Percentiles rank a stretch among this genome's conserved stretches.
phyloP scores from a whole-genome alignment of 1,140 invertebrate species.

The Helicoverpa zea region DNA sequence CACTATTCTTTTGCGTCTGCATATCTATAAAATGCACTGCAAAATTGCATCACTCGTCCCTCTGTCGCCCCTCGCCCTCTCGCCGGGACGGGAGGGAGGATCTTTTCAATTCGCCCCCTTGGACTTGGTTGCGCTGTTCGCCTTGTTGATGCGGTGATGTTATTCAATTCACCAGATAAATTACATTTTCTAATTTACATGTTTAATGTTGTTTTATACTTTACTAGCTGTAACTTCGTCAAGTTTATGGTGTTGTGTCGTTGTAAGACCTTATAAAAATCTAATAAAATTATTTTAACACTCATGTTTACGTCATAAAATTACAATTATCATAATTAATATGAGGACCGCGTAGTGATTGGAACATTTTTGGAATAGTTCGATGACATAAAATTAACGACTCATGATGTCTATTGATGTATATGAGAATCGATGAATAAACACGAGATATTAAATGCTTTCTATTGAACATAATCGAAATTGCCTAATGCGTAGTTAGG shows the following conservation, averaged over 20 bases:
- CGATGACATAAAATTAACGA: constrained; percentile 1
- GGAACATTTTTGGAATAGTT: constrained; percentile 10
- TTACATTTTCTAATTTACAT: constrained; percentile 67
- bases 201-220: constrained; percentile 55
- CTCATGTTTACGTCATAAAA: constrained; percentile 15
- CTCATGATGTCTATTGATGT: background rate
- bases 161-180: constrained; percentile 73
- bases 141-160: constrained; percentile 62
- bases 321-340: constrained; percentile 34
- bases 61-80: constrained; percentile 59
- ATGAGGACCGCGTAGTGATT: constrained; percentile 31
- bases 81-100: constrained; percentile 54
- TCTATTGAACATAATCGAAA: too few relatives aligned
- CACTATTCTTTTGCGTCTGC: constrained; percentile 55
- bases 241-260: background rate
- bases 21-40: constrained; percentile 69
- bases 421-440: background rate
- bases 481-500: background rate
- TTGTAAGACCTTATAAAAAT: constrained; percentile 34
- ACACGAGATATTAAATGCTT: too few relatives aligned
- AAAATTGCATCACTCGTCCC: constrained; percentile 72
- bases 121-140: constrained; percentile 48
- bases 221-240: background rate
- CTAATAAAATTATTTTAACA: constrained; percentile 12
- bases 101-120: constrained; percentile 73